phyloP scores from a whole-genome alignment of 2,888 invertebrate genomes.

The Idaea dimidiata region DNA sequence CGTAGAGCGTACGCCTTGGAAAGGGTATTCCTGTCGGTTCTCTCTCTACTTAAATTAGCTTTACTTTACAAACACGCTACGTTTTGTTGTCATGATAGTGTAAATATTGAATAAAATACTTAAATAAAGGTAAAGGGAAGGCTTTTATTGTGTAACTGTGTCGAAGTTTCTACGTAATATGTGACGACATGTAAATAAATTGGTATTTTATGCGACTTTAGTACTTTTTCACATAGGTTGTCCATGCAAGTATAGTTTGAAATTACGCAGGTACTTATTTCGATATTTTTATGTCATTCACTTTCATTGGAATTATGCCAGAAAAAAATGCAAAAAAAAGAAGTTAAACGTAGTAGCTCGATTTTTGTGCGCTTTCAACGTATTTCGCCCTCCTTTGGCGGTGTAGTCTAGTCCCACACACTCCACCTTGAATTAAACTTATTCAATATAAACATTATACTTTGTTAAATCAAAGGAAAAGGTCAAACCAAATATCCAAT shows the following conservation, averaged over 20 bases:
- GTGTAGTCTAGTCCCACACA: too few relatives aligned
- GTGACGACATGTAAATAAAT: too few relatives aligned
- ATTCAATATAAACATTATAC: constrained; percentile 29
- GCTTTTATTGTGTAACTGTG: background rate
- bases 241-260: too few relatives aligned
- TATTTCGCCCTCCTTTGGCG: too few relatives aligned
- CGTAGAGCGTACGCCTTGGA: background rate
- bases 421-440: background rate
- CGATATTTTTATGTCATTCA: too few relatives aligned
- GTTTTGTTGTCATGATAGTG: background rate
- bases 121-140: background rate
- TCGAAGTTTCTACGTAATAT: background rate
- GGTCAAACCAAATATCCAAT: constrained; percentile 38
- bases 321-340: too few relatives aligned
- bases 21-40: constrained; percentile 1
- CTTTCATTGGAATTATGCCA: too few relatives aligned
- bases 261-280: too few relatives aligned
- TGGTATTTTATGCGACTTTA: too few relatives aligned
- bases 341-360: too few relatives aligned
- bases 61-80: background rate
- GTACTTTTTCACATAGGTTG: too few relatives aligned
- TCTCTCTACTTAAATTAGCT: background rate
- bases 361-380: too few relatives aligned
- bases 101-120: background rate
- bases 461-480: constrained; percentile 35